phyloP scores from a whole-genome alignment of 2,113 vertebrate species.

The Aix galericulata region DNA sequence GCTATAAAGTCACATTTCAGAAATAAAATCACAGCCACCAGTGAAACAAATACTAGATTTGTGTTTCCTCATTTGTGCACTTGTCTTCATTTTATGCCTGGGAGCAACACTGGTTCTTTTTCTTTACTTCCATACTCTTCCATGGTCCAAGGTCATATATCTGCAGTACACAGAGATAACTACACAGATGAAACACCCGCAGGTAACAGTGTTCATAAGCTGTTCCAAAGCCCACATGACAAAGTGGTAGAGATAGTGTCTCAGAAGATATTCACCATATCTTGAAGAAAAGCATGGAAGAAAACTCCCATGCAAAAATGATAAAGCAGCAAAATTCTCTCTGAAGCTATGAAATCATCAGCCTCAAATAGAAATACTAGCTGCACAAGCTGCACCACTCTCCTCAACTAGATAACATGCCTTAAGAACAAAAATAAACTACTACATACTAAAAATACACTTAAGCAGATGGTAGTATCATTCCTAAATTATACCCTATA shows the following conservation, averaged over 20 bases:
- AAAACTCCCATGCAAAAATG: neutral
- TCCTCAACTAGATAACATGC: neutral
- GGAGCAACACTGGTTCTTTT: neutral
- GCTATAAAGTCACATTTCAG: neutral
- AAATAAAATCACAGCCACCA: neutral
- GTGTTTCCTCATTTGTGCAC: neutral
- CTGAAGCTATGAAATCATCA: neutral
- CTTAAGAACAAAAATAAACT: neutral
- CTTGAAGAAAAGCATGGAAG: neutral
- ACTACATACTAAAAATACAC: neutral
- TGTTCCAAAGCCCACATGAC: neutral
- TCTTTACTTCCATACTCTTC: neutral
- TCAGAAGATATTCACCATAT: rapidly evolving
- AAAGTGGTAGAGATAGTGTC: rapidly evolving
- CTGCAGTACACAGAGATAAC: neutral
- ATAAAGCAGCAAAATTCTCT: neutral
- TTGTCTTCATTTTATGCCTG: neutral
- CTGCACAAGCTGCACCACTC: neutral
- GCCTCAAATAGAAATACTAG: neutral
- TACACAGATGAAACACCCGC: neutral
- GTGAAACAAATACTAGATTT: neutral
- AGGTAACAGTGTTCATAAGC: neutral
- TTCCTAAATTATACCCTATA: neutral
- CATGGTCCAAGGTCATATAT: neutral
- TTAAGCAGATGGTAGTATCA: neutral